Conservation (phyloP, 2,888 invertebrate species). For the Synanthedon tipuliformis region DNA sequence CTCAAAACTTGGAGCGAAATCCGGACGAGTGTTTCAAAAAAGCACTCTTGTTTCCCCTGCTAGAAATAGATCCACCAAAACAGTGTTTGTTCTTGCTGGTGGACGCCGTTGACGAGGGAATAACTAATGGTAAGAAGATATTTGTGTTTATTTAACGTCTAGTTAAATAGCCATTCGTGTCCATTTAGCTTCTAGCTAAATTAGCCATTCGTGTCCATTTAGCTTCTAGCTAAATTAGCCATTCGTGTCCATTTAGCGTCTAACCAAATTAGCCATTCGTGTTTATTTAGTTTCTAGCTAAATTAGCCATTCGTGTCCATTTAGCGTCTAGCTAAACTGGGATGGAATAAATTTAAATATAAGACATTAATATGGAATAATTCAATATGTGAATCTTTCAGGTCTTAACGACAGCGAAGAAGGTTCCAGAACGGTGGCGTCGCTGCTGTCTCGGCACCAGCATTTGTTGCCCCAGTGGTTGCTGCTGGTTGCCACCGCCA, state of each 20-base stretch:
- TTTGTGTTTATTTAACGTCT: no score
- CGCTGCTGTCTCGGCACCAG: constrained; percentile 88
- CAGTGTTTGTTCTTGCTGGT: constrained; percentile 87
- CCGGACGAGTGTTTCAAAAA: constrained; percentile 94
- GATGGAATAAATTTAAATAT: no score
- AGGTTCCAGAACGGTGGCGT: constrained; percentile 77
- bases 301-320: no score
- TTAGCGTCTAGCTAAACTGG: no score
- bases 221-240: no score
- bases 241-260: no score
- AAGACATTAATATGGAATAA: no score
- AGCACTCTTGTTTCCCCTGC: constrained; percentile 86
- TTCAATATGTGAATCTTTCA: constrained; percentile 19
- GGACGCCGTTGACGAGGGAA: constrained; percentile 89
- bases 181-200: no score
- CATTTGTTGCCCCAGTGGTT: constrained; percentile 94
- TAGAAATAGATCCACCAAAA: constrained; percentile 88
- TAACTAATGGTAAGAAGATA: constrained; percentile 8
- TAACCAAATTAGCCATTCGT: no score
- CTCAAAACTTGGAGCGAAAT: constrained; percentile 85
- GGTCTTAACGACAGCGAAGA: background rate
- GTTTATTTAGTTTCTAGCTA: no score
- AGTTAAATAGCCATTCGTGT: no score
- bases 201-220: no score
- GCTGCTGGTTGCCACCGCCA: constrained; percentile 87